Percentiles rank a stretch among this genome's conserved stretches.
These are phyloP conservation scores for Rhagoletis pomonella DNA, from an alignment of 1,140 invertebrate species.

Conservation along the genomic window DNA sequence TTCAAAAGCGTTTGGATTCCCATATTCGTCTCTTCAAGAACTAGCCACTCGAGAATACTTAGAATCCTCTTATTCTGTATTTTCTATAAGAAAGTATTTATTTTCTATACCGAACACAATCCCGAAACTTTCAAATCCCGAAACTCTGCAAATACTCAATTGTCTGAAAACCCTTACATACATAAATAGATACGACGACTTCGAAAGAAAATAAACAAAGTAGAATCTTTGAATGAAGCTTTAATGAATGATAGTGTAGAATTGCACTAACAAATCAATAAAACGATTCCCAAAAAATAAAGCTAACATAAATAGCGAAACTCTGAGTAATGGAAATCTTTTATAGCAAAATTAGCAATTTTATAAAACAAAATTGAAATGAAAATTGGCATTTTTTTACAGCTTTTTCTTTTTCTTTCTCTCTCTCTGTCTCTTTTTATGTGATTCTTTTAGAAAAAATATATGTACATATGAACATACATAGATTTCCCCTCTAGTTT, in stretches of 20 bases:
- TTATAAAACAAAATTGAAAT: conserved; percentile 20
- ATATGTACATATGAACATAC: not conserved
- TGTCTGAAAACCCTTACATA: too few species aligned
- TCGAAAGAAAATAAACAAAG: too few species aligned
- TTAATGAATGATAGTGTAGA: conserved; percentile 27
- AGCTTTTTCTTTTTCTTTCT: not conserved
- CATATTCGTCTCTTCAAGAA: too few species aligned
- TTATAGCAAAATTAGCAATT: conserved; percentile 8
- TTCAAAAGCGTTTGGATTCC: too few species aligned
- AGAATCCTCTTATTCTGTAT: too few species aligned
- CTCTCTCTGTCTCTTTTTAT: not conserved
- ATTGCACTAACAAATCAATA: not conserved
- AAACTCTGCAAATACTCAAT: too few species aligned
- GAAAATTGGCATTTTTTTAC: not conserved
- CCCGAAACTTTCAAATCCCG: too few species aligned
- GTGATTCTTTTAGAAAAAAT: not conserved
- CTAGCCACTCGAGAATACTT: too few species aligned
- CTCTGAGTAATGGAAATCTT: not conserved
- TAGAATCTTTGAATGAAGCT: not conserved
- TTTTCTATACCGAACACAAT: too few species aligned
- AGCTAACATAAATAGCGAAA: not conserved
- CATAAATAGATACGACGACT: too few species aligned
- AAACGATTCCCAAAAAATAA: not conserved
- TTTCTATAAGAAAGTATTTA: too few species aligned
- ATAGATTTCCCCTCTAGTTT: not conserved